Percentiles rank a stretch among this genome's conserved stretches.
These are phyloP conservation scores for Lycaon pictus DNA, from an alignment of 2,113 vertebrate genomes.

Conservation along the genomic window DNA sequence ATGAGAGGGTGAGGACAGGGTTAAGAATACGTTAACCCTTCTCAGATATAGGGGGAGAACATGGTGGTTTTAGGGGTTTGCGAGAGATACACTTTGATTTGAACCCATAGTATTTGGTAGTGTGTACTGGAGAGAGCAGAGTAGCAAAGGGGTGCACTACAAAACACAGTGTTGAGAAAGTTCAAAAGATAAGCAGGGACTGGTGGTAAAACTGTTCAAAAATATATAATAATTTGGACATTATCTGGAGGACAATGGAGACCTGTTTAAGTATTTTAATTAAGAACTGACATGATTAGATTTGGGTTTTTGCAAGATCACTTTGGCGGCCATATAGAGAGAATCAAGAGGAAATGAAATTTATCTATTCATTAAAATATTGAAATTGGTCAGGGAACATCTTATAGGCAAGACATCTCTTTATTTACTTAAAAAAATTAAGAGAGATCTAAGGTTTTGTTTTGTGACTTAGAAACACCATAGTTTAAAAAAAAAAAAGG, in stretches of 20 bases:
- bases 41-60: fast-evolving
- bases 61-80: background rate
- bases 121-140: fast-evolving
- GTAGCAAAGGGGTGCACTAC: background rate
- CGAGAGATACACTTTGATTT: background rate
- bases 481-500: background rate
- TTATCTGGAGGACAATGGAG: constrained; percentile 10
- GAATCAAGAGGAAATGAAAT: constrained; percentile 62
- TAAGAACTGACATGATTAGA: constrained; percentile 65
- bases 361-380: constrained; percentile 69
- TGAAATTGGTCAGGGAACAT: constrained; percentile 57
- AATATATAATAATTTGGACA: constrained; percentile 32
- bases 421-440: constrained; percentile 42
- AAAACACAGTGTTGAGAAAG: background rate
- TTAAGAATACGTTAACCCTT: background rate
- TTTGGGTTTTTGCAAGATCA: constrained; percentile 58
- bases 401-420: constrained; percentile 48
- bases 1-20: background rate
- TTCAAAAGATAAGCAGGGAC: background rate
- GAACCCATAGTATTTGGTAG: background rate
- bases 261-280: constrained; percentile 60
- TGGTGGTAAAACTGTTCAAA: background rate
- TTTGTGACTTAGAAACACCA: background rate
- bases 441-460: background rate
- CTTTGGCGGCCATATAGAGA: constrained; percentile 11